Percentiles rank a stretch among this genome's conserved stretches.
These are phyloP conservation scores for Sitta carolinensis DNA, from an alignment of 2,797 vertebrate species.

Conservation along the genomic window DNA sequence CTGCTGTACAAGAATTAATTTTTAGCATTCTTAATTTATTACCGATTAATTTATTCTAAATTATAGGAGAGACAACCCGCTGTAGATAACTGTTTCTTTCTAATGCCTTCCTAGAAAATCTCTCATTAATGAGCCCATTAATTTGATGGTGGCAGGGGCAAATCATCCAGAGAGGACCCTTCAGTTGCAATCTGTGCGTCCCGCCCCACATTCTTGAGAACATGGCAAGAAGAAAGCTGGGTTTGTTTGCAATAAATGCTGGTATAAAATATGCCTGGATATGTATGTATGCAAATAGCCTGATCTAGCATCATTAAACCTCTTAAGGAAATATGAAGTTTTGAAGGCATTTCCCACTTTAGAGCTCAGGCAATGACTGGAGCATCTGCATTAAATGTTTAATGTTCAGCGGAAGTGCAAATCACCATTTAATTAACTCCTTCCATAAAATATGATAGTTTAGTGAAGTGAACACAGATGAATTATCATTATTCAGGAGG, in stretches of 20 bases:
- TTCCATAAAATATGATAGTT: conserved; percentile 68
- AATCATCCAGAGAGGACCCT: conserved; percentile 61
- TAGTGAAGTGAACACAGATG: conserved; percentile 64
- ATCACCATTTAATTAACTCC: conserved; percentile 72
- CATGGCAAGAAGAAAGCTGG: conserved; percentile 28
- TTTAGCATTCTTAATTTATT: conserved; percentile 68
- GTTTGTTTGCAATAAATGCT: conserved; percentile 42
- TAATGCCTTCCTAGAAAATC: conserved; percentile 58
- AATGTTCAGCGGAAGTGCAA: conserved; percentile 67
- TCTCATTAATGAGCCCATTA: conserved; percentile 57
- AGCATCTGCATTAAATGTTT: conserved; percentile 71
- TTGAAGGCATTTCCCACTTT: conserved; percentile 64
- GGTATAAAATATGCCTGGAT: conserved; percentile 53
- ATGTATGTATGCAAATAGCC: conserved; percentile 65
- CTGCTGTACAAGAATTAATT: conserved; percentile 42
- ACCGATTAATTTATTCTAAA: conserved; percentile 67
- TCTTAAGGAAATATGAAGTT: conserved; percentile 68
- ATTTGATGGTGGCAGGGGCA: conserved; percentile 59
- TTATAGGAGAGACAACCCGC: conserved; percentile 47
- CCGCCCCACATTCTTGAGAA: conserved; percentile 2
- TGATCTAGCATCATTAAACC: conserved; percentile 66
- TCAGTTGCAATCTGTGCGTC: conserved; percentile 50
- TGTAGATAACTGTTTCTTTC: conserved; percentile 59
- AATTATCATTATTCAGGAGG: conserved; percentile 54
- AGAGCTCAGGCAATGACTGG: conserved; percentile 57